Evolutionary conservation across 1,140 invertebrate genomes (phyloP).

Genomic region (Colletes latitarsis): DNA sequence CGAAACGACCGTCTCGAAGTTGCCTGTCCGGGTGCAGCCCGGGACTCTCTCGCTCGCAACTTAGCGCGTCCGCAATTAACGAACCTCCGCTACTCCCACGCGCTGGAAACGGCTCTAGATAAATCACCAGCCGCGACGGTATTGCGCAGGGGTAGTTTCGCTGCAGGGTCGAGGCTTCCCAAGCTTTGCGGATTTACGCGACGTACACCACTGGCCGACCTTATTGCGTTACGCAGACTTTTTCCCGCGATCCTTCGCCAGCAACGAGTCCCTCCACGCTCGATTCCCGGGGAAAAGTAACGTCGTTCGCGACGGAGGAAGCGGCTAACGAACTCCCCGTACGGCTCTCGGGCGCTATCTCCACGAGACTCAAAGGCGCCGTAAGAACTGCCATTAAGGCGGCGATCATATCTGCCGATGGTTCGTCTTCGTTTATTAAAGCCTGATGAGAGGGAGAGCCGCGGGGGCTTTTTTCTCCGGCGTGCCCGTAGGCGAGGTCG

Average conservation of each 20-base stretch:
- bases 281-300: slow-evolving; percentile 7
- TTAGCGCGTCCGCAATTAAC: slow-evolving; percentile 77
- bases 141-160: slow-evolving; percentile 21
- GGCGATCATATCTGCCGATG: slow-evolving; percentile 56
- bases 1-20: slow-evolving; percentile 2
- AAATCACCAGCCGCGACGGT: slow-evolving; percentile 73
- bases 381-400: slow-evolving; percentile 62
- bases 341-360: slow-evolving; percentile 57
- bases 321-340: slow-evolving; percentile 60
- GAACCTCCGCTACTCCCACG: slow-evolving; percentile 40
- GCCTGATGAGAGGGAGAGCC: slow-evolving; percentile 36
- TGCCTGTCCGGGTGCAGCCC: slow-evolving; percentile 8
- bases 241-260: slow-evolving; percentile 64
- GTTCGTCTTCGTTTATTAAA: slow-evolving; percentile 63
- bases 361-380: slow-evolving; percentile 52
- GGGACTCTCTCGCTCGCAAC: slow-evolving; percentile 51
- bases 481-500: neutral
- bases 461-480: neutral
- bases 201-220: slow-evolving; percentile 60
- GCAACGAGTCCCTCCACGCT: too few species aligned
- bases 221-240: slow-evolving; percentile 78
- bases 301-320: slow-evolving; percentile 29
- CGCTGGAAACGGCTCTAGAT: slow-evolving; percentile 67
- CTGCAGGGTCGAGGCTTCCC: neutral
- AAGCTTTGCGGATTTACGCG: slow-evolving; percentile 70